Evolutionary conservation across 2,113 vertebrate genomes (phyloP).

Genomic region (Chinchilla lanigera): DNA sequence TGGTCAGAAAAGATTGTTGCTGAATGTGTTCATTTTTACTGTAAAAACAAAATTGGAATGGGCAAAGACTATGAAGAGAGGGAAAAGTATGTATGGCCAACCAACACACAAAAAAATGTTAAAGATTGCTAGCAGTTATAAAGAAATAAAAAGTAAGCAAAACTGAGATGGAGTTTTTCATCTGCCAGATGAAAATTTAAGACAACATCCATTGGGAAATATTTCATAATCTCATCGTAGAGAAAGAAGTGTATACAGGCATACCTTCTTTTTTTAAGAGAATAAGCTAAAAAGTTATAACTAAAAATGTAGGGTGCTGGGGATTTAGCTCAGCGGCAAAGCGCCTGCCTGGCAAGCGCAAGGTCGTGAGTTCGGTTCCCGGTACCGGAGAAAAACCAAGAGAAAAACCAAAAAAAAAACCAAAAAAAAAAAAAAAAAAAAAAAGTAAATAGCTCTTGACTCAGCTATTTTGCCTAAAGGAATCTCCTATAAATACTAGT

Average conservation of each 20-base stretch:
- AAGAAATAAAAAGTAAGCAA: conserved; percentile 42
- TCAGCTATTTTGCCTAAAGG: not conserved
- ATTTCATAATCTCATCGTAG: not conserved
- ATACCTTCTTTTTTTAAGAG: not conserved
- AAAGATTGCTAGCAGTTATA: not conserved
- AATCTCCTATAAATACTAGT: conserved; percentile 17
- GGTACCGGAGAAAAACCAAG: too few relatives aligned
- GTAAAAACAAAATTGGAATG: conserved; percentile 32
- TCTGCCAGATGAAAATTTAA: conserved; percentile 15
- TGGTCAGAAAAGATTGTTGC: not conserved
- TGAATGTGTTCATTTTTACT: conserved; percentile 28
- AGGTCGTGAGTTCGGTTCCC: too few relatives aligned
- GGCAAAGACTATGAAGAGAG: not conserved
- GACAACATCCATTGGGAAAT: not conserved
- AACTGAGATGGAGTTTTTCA: not conserved
- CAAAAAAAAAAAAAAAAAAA: too few relatives aligned
- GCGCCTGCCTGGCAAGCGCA: too few relatives aligned
- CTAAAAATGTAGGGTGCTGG: conserved; percentile 58
- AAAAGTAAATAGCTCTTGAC: conserved; percentile 12
- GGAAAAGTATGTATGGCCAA: not conserved
- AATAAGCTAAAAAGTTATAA: conserved; percentile 16
- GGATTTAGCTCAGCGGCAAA: too few relatives aligned
- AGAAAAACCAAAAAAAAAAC: too few relatives aligned
- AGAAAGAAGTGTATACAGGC: not conserved
- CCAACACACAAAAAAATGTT: not conserved